Conservation (phyloP, 1,140 invertebrate genomes). For the Bombus consobrinus region DNA sequence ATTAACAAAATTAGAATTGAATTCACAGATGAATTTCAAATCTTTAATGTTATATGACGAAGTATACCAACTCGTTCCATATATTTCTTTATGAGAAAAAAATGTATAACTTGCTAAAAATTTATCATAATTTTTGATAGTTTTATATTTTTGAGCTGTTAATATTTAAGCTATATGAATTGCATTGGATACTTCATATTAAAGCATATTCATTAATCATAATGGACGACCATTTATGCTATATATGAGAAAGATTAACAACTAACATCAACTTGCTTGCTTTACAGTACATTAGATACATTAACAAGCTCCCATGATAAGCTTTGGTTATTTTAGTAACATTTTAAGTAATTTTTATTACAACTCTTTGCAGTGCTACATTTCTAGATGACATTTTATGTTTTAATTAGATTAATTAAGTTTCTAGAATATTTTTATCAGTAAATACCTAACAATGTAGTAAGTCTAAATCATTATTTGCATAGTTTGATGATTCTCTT, state of each 20-base stretch:
- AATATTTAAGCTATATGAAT: conserved; percentile 62
- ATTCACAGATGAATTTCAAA: conserved; percentile 3
- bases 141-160: conserved; percentile 62
- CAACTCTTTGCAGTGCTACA: conserved; percentile 61
- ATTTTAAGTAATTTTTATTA: conserved; percentile 60
- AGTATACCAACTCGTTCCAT: conserved; percentile 27
- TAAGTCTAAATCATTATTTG: conserved; percentile 41
- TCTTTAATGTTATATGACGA: conserved; percentile 7
- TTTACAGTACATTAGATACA: conserved; percentile 74
- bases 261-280: conserved; percentile 80
- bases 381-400: conserved; percentile 48
- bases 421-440: conserved; percentile 34
- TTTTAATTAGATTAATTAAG: conserved; percentile 27
- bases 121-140: conserved; percentile 38
- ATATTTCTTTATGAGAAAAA: conserved; percentile 28
- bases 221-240: conserved; percentile 80
- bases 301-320: conserved; percentile 68
- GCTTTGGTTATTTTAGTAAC: conserved; percentile 70
- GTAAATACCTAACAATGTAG: conserved; percentile 17
- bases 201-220: conserved; percentile 78
- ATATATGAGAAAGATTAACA: conserved; percentile 79
- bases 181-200: conserved; percentile 72
- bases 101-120: conserved; percentile 9
- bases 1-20: conserved; percentile 28
- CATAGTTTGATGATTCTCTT: conserved; percentile 29